Conservation (phyloP, 2,888 invertebrate species). For the Caenorhabditis sp. region DNA sequence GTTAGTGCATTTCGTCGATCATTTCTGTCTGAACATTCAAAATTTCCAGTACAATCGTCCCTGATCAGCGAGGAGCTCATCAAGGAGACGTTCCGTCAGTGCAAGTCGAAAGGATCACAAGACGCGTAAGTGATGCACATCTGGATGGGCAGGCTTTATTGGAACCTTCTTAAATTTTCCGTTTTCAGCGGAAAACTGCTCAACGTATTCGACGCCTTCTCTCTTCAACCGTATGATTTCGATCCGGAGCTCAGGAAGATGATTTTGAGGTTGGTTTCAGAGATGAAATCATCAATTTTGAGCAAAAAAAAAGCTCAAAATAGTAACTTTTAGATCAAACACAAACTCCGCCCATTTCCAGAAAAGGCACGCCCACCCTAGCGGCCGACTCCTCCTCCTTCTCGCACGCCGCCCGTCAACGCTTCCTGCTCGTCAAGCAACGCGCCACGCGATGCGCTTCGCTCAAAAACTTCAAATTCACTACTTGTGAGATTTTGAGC, state of each 20-base stretch:
- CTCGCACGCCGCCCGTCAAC: constrained; percentile 57
- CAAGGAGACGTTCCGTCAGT: constrained; percentile 61
- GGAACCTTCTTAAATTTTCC: not conserved
- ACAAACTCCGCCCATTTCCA: too few relatives aligned
- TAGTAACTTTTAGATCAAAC: not conserved
- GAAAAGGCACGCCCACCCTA: constrained; percentile 39
- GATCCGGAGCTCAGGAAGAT: constrained; percentile 68
- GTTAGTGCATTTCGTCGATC: constrained; percentile 45
- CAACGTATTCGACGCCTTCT: constrained; percentile 72
- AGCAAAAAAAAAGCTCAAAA: too few relatives aligned
- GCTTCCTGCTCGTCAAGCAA: constrained; percentile 70
- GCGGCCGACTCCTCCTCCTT: constrained; percentile 57
- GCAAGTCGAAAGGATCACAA: constrained; percentile 63
- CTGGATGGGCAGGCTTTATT: not conserved
- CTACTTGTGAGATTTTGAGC: constrained; percentile 65
- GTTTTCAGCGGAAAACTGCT: constrained; percentile 68
- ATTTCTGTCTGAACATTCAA: not conserved
- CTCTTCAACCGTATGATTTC: constrained; percentile 58
- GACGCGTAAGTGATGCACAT: constrained; percentile 57
- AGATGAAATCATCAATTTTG: too few relatives aligned
- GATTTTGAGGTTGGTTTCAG: constrained; percentile 33
- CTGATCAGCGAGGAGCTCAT: constrained; percentile 58
- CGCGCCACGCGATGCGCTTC: constrained; percentile 64
- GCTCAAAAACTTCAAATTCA: constrained; percentile 67
- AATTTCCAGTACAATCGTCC: constrained; percentile 54